A percentile compares a stretch with the other conserved stretches of the same genome.
Evolutionary conservation across 2,797 vertebrate species (phyloP).

Genomic region (Helarctos malayanus): DNA sequence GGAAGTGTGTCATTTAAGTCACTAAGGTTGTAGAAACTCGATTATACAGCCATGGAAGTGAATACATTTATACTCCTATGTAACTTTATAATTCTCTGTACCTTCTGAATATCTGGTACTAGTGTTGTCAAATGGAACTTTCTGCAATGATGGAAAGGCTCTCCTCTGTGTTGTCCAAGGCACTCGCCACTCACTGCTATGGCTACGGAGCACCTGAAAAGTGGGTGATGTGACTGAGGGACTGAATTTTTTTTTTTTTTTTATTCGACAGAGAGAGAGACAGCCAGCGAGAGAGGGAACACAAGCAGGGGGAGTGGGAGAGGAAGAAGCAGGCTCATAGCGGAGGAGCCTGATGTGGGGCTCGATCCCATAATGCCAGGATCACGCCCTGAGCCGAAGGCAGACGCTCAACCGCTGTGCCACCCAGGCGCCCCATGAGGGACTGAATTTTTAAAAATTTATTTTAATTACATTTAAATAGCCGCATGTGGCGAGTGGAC

Average conservation of each 20-base stretch:
- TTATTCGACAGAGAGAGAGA: too few species aligned
- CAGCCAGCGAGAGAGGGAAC: too few species aligned
- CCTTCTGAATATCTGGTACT: neutral
- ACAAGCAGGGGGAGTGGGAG: too few species aligned
- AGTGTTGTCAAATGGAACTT: neutral
- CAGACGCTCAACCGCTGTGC: too few species aligned
- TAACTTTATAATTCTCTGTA: neutral
- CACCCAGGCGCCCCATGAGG: too few species aligned
- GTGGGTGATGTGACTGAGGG: neutral
- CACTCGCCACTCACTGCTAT: too few species aligned
- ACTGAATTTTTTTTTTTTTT: neutral
- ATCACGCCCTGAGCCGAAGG: too few species aligned
- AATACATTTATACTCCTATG: neutral
- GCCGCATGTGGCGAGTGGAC: neutral
- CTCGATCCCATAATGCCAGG: too few species aligned
- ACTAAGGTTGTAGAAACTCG: neutral
- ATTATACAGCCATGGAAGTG: neutral
- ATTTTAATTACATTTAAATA: constrained; percentile 1
- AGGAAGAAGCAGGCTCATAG: too few species aligned
- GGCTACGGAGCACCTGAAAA: neutral
- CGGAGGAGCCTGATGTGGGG: too few species aligned
- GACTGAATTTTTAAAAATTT: neutral
- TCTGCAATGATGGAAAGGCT: neutral
- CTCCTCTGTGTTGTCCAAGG: neutral
- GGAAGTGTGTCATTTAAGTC: neutral